A percentile compares a stretch with the other conserved stretches of the same genome.
These are phyloP conservation scores for Folsomia candida DNA, from an alignment of 2,888 invertebrate genomes.

Conservation along the genomic window DNA sequence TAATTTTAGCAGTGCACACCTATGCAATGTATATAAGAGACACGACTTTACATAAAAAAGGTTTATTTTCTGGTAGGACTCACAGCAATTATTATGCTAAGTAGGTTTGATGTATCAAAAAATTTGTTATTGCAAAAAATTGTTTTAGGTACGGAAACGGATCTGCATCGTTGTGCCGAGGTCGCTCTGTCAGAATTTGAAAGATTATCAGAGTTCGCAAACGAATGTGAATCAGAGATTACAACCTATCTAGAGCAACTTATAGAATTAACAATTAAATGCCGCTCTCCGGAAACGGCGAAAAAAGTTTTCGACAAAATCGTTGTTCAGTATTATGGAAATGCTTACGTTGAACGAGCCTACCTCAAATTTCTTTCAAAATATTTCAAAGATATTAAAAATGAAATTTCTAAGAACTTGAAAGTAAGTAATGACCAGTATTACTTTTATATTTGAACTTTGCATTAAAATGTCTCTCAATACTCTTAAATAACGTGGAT, in stretches of 20 bases:
- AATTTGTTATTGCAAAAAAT: background rate
- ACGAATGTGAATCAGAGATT: conserved; percentile 25
- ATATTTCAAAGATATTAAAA: conserved; percentile 21
- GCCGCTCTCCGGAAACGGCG: conserved; percentile 20
- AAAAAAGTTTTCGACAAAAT: conserved; percentile 28
- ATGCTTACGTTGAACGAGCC: conserved; percentile 30
- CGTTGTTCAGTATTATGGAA: conserved; percentile 21
- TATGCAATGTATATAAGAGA: conserved; percentile 29
- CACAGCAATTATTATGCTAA: background rate
- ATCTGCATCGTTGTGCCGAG: conserved; percentile 28
- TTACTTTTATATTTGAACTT: no score
- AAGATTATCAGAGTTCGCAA: conserved; percentile 8
- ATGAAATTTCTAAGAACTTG: conserved; percentile 17
- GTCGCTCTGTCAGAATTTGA: conserved; percentile 31
- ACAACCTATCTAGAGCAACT: conserved; percentile 39
- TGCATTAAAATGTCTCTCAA: no score
- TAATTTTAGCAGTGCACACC: conserved; percentile 26
- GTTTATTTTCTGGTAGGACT: background rate
- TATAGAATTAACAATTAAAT: conserved; percentile 33
- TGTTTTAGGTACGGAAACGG: conserved; percentile 7
- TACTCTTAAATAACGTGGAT: no score
- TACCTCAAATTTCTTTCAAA: conserved; percentile 34
- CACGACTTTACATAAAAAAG: background rate
- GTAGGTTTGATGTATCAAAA: background rate
- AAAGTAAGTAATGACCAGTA: no score